Evolutionary conservation across 2,113 vertebrate species (phyloP).

Genomic region (Rhinoderma darwinii): DNA sequence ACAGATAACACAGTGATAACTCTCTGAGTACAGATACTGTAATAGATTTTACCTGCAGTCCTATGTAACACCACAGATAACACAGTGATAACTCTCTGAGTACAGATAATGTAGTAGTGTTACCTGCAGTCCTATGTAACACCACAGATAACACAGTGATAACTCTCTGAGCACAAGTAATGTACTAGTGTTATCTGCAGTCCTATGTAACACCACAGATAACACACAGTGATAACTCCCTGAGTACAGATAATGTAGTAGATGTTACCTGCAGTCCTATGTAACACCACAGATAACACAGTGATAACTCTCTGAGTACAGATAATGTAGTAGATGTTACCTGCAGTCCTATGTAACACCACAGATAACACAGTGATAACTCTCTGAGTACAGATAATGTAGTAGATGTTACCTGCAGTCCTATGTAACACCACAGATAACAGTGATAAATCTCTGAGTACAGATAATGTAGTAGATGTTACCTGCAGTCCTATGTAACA

Average conservation of each 20-base stretch:
- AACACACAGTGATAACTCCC: background rate
- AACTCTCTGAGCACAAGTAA: background rate
- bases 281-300: background rate
- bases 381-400: too few species aligned
- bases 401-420: background rate
- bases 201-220: background rate
- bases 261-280: background rate
- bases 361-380: background rate
- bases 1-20: background rate
- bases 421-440: background rate
- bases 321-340: too few species aligned
- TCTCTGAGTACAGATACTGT: too few species aligned
- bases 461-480: too few species aligned
- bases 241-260: too few species aligned
- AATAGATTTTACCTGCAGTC: background rate
- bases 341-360: constrained; percentile 7
- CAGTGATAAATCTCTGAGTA: background rate
- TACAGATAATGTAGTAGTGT: too few species aligned
- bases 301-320: background rate
- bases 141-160: background rate
- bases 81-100: background rate
- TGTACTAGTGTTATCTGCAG: background rate
- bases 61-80: background rate
- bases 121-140: background rate
- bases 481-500: constrained; percentile 14